A percentile compares a stretch with the other conserved stretches of the same genome.
These are phyloP conservation scores for Cyphomyrus discorhynchus DNA, from an alignment of 2,113 vertebrate genomes.

Conservation along the genomic window DNA sequence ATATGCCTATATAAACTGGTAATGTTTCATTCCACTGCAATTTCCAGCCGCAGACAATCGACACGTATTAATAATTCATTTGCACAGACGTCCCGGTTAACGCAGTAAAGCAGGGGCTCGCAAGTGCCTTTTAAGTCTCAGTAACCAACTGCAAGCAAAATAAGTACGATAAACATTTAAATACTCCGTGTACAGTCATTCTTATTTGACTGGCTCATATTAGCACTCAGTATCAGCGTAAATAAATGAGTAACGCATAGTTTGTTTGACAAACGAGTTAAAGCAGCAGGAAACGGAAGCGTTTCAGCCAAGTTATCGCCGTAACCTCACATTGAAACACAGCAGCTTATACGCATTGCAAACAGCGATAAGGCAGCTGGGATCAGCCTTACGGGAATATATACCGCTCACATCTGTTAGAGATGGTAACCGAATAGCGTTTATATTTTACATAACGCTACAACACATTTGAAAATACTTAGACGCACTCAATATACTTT, in stretches of 20 bases:
- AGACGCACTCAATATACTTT: background rate
- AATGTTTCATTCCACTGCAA: background rate
- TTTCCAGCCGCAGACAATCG: background rate
- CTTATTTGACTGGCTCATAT: background rate
- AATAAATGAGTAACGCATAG: background rate
- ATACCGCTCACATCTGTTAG: background rate
- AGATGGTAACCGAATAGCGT: background rate
- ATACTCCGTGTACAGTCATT: background rate
- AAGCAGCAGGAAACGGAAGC: background rate
- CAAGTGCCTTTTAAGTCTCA: background rate
- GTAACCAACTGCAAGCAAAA: background rate
- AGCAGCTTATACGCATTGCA: background rate
- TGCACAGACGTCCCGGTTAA: background rate
- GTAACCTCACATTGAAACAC: background rate
- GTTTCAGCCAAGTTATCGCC: background rate
- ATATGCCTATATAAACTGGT: background rate
- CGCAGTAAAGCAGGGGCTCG: background rate
- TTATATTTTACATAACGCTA: background rate
- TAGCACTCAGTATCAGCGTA: background rate
- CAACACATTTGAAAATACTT: background rate
- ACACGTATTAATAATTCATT: background rate
- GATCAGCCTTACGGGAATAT: background rate
- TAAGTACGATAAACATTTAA: background rate
- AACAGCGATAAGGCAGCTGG: background rate
- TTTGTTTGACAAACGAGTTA: background rate